Conservation (phyloP, 2,888 invertebrate species). For the Artemia sinica region DNA sequence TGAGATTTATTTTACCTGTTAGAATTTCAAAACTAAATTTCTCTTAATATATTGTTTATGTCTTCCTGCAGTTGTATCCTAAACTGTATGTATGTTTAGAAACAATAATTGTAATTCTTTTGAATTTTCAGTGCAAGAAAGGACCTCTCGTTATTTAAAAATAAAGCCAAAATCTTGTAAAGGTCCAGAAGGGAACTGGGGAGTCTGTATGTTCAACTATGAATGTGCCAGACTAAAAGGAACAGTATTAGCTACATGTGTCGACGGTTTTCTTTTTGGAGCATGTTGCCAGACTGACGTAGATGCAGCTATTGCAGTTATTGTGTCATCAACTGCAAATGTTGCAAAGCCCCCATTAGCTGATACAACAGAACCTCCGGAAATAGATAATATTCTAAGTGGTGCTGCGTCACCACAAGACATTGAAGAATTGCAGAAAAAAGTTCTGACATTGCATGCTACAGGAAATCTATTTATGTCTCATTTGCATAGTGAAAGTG, state of each 20-base stretch:
- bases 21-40: too few relatives aligned
- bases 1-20: too few relatives aligned
- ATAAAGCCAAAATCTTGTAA: conserved; percentile 20
- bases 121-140: neutral
- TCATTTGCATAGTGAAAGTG: neutral
- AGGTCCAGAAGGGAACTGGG: conserved; percentile 39
- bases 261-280: conserved; percentile 81
- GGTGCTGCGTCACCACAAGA: conserved; percentile 22
- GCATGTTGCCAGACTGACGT: conserved; percentile 57
- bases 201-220: conserved; percentile 83
- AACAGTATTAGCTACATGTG: conserved; percentile 69
- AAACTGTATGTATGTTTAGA: too few relatives aligned
- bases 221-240: conserved; percentile 63
- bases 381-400: conserved; percentile 23
- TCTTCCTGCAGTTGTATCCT: too few relatives aligned
- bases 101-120: neutral
- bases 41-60: too few relatives aligned
- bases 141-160: conserved; percentile 16
- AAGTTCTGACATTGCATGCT: neutral
- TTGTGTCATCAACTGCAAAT: conserved; percentile 13
- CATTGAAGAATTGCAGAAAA: neutral
- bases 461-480: neutral
- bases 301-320: neutral
- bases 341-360: neutral
- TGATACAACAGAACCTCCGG: conserved; percentile 3